Evolutionary conservation across 2,797 vertebrate species (phyloP).

Genomic region (Eulemur albifrons): DNA sequence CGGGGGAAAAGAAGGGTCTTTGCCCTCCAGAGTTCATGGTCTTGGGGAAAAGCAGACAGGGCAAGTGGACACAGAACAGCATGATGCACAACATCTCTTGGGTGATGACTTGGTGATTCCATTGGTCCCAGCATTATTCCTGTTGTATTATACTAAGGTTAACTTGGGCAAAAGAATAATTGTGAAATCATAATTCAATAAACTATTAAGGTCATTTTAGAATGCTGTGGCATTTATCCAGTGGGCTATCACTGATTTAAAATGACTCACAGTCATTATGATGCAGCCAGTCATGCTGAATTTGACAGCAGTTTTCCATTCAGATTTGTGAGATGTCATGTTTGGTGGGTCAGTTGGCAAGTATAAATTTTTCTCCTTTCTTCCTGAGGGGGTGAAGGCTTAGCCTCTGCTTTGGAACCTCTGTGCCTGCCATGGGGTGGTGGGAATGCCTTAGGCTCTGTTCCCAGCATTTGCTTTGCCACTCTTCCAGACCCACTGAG

Average conservation of each 20-base stretch:
- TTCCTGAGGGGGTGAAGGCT: background rate
- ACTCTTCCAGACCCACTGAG: background rate
- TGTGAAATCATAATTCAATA: background rate
- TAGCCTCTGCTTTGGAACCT: background rate
- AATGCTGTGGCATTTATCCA: background rate
- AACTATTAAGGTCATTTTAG: slow-evolving; percentile 27
- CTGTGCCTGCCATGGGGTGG: background rate
- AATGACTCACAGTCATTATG: background rate
- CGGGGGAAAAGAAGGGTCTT: background rate
- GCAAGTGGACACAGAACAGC: background rate
- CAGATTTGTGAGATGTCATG: slow-evolving; percentile 31
- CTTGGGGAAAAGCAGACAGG: background rate
- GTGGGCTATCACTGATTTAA: background rate
- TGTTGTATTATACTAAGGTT: background rate
- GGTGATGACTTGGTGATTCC: background rate
- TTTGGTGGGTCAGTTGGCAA: background rate
- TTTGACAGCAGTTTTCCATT: background rate
- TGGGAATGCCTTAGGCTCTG: background rate
- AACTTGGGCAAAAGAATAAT: background rate
- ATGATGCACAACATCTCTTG: background rate
- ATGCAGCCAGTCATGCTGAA: background rate
- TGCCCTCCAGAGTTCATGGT: background rate
- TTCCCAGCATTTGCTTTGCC: background rate
- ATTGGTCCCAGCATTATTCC: background rate
- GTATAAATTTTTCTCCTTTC: slow-evolving; percentile 6